A percentile compares a stretch with the other conserved stretches of the same genome.
Evolutionary conservation across 2,113 vertebrate genomes (phyloP).

Genomic region (Chaenocephalus aceratus): DNA sequence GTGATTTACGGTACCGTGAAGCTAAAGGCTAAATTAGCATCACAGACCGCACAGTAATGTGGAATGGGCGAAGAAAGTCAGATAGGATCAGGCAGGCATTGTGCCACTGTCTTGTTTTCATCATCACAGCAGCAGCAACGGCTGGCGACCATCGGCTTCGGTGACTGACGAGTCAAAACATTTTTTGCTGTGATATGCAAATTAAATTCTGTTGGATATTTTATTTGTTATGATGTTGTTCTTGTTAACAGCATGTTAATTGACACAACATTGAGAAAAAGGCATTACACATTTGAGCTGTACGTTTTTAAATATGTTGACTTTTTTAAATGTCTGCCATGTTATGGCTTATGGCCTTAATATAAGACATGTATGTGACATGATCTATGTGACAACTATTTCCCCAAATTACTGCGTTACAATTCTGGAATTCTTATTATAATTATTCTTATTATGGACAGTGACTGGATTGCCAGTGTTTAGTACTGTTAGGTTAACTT

Average conservation of each 20-base stretch:
- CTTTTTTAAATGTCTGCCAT: not conserved
- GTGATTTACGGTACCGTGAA: conserved; percentile 83
- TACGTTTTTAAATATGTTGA: not conserved
- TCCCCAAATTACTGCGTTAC: too few species aligned
- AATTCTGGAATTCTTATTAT: too few species aligned
- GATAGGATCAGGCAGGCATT: conserved; percentile 66
- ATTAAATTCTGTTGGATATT: conserved; percentile 6
- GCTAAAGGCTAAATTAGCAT: conserved; percentile 88
- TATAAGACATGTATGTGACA: not conserved
- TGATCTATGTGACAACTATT: not conserved
- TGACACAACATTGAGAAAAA: not conserved
- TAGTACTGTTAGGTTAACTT: conserved; percentile 2
- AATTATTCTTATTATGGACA: not conserved
- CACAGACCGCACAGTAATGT: conserved; percentile 73
- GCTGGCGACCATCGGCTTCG: conserved; percentile 36
- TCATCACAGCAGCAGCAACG: conserved; percentile 34
- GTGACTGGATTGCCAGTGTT: not conserved
- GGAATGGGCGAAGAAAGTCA: conserved; percentile 72
- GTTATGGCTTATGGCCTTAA: not conserved
- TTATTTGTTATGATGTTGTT: too few species aligned
- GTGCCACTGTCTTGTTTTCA: conserved; percentile 64
- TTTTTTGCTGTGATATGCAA: conserved; percentile 19
- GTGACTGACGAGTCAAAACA: conserved; percentile 55
- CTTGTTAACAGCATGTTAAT: conserved; percentile 14
- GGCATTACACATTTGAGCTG: not conserved